Percentiles rank a stretch among this genome's conserved stretches.
phyloP scores from a whole-genome alignment of 1,140 invertebrate genomes.

The Teleopsis dalmanni region DNA sequence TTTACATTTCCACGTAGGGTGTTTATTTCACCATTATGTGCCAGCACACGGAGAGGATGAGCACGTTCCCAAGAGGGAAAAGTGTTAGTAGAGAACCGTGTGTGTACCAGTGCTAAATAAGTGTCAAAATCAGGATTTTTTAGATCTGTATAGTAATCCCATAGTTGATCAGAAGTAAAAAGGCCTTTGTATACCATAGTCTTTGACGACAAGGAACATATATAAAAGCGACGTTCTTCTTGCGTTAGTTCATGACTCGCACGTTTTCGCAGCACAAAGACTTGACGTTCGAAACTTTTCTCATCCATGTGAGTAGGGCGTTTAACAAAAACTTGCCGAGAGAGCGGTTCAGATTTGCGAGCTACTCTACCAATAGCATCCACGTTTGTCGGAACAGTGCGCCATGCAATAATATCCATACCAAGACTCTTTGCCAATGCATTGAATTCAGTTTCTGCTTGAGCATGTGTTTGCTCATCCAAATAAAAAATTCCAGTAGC shows the following conservation, averaged over 20 bases:
- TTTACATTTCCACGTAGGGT: conserved; percentile 97
- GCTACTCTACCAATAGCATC: conserved; percentile 83
- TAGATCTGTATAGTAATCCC: conserved; percentile 64
- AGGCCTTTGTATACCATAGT: conserved; percentile 97
- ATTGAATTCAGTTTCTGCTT: conserved; percentile 74
- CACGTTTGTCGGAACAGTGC: conserved; percentile 82
- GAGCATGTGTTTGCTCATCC: conserved; percentile 71
- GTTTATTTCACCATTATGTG: conserved; percentile 99
- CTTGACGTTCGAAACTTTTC: conserved; percentile 59
- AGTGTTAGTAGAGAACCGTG: conserved; percentile 96
- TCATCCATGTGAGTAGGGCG: conserved; percentile 49
- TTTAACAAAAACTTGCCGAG: conserved; percentile 88
- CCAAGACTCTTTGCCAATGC: conserved; percentile 72
- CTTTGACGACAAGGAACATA: conserved; percentile 85
- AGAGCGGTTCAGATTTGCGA: conserved; percentile 85
- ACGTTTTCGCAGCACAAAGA: conserved; percentile 88
- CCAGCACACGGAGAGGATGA: conserved; percentile 91
- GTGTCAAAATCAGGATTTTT: conserved; percentile 80
- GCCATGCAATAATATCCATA: conserved; percentile 81
- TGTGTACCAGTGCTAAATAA: conserved; percentile 93
- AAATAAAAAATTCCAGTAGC: conserved; percentile 95
- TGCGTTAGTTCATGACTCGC: conserved; percentile 81
- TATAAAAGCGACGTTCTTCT: conserved; percentile 85
- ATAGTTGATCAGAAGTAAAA: conserved; percentile 91
- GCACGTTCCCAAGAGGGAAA: conserved; percentile 99